These are phyloP conservation scores for Aurelia sp. DNA, from an alignment of 30 jellyfish, hydroid and myxozoan species.

Conservation along the genomic window DNA sequence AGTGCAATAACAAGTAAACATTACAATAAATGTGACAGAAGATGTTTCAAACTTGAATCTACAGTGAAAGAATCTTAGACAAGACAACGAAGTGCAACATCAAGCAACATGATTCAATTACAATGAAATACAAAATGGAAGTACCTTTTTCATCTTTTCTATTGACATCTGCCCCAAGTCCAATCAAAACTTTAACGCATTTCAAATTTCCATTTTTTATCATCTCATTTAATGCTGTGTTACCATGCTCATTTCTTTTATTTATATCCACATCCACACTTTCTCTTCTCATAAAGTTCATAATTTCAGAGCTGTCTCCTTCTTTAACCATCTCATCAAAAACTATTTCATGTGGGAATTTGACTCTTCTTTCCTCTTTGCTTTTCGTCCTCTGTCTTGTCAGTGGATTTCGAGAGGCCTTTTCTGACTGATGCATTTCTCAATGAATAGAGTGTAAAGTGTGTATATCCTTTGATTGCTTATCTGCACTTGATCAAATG, in stretches of 20 bases:
- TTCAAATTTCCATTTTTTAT: constrained; percentile 54
- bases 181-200: constrained; percentile 53
- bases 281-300: constrained; percentile 46
- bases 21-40: too few species aligned
- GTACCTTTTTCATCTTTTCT: constrained; percentile 58
- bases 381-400: constrained; percentile 12
- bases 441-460: too few species aligned
- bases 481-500: too few species aligned
- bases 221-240: constrained; percentile 60
- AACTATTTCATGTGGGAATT: constrained; percentile 69
- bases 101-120: too few species aligned
- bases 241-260: constrained; percentile 47
- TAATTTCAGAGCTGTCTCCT: constrained; percentile 72
- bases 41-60: too few species aligned
- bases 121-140: too few species aligned
- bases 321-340: constrained; percentile 72
- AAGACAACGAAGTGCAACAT: too few species aligned
- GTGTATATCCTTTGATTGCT: too few species aligned
- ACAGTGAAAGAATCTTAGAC: too few species aligned
- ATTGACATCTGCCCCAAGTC: constrained; percentile 73
- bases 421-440: too few species aligned
- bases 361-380: constrained; percentile 39
- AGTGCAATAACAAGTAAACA: too few species aligned
- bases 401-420: background rate
- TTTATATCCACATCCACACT: constrained; percentile 73